Evolutionary conservation across 1,140 invertebrate genomes (phyloP).

Genomic region (Heterodera schachtii): DNA sequence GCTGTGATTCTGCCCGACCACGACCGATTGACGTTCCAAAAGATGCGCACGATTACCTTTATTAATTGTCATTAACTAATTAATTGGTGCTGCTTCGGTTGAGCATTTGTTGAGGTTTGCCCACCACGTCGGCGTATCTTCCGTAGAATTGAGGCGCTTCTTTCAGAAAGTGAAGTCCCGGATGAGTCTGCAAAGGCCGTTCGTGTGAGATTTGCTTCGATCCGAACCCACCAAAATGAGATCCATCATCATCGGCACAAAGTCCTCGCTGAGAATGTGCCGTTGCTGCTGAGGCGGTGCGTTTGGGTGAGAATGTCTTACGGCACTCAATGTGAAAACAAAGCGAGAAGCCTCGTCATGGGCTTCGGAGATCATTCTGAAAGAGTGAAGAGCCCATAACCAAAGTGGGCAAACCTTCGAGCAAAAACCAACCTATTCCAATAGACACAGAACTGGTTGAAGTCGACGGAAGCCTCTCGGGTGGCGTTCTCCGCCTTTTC

Average conservation of each 20-base stretch:
- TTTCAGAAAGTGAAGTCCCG: slow-evolving; percentile 91
- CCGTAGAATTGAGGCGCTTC: slow-evolving; percentile 98
- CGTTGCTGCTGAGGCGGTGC: slow-evolving; percentile 63
- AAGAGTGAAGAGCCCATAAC: neutral
- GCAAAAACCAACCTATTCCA: slow-evolving; percentile 64
- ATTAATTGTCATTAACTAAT: slow-evolving; percentile 9
- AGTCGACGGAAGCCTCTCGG: slow-evolving; percentile 38
- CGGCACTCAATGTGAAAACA: slow-evolving; percentile 75
- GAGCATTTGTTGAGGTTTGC: neutral
- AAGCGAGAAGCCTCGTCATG: slow-evolving; percentile 89
- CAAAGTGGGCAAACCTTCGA: slow-evolving; percentile 21
- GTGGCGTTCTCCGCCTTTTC: neutral
- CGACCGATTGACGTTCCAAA: slow-evolving; percentile 94
- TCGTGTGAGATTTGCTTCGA: neutral
- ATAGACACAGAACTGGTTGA: slow-evolving; percentile 54
- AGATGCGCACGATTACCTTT: slow-evolving; percentile 84
- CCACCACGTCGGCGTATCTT: slow-evolving; percentile 73
- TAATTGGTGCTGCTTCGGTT: too few relatives aligned
- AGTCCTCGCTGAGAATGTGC: slow-evolving; percentile 75
- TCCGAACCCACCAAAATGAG: slow-evolving; percentile 75
- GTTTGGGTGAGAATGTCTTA: slow-evolving; percentile 36
- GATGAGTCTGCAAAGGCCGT: slow-evolving; percentile 79
- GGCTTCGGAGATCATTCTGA: slow-evolving; percentile 57
- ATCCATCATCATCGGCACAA: slow-evolving; percentile 85
- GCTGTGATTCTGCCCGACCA: slow-evolving; percentile 91